phyloP scores from a whole-genome alignment of 2,113 vertebrate genomes.

The Lasiurus borealis region DNA sequence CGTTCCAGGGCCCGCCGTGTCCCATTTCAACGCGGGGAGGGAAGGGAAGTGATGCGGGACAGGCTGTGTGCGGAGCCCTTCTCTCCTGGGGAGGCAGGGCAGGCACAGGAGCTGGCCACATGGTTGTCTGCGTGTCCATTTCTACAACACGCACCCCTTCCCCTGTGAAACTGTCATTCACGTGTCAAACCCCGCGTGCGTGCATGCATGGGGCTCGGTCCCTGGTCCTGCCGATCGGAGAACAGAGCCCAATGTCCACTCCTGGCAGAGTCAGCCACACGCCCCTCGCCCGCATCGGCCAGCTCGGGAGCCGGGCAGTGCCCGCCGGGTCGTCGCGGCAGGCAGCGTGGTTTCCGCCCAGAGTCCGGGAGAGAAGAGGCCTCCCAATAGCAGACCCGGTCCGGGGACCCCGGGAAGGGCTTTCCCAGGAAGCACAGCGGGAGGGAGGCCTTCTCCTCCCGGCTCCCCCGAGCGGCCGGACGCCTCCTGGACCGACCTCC shows the following conservation, averaged over 20 bases:
- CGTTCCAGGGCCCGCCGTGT: slow-evolving; percentile 49
- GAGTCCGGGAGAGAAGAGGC: neutral
- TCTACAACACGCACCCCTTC: neutral
- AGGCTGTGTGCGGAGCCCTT: neutral
- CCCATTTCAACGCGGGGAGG: slow-evolving; percentile 44
- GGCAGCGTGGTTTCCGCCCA: too few species aligned
- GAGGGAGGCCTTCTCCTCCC: neutral
- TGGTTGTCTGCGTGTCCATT: neutral
- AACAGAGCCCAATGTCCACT: slow-evolving; percentile 64
- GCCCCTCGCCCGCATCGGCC: neutral
- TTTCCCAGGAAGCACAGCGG: neutral
- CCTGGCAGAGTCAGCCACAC: neutral
- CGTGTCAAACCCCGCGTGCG: neutral
- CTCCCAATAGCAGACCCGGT: neutral
- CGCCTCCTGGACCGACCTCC: too few species aligned
- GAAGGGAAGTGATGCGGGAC: neutral
- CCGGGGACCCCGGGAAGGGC: neutral
- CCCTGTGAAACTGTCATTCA: neutral
- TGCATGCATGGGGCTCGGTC: slow-evolving; percentile 57
- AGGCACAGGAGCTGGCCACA: neutral
- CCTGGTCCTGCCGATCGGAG: slow-evolving; percentile 43
- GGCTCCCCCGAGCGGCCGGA: accelerated
- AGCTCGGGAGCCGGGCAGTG: too few species aligned
- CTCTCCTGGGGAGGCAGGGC: too few species aligned
- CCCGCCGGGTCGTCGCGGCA: too few species aligned